These are phyloP conservation scores for Lagopus leucura DNA, from an alignment of 2,113 vertebrate genomes.

Conservation along the genomic window DNA sequence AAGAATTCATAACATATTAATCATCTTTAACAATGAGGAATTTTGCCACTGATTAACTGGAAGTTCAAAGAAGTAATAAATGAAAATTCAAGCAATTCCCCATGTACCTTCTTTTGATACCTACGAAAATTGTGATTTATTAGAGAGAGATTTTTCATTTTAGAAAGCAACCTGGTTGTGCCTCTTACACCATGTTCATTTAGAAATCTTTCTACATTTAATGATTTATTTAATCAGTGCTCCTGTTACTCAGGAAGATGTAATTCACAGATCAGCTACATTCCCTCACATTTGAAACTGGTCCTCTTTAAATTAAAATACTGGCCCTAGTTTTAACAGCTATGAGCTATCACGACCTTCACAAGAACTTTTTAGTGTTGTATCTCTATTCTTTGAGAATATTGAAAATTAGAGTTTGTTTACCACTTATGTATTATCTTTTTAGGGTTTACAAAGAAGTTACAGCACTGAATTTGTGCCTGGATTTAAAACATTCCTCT, in stretches of 20 bases:
- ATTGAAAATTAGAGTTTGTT: not conserved
- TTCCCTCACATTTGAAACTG: not conserved
- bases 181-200: not conserved
- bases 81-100: conserved; percentile 2
- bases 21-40: not conserved
- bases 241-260: not conserved
- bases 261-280: not conserved
- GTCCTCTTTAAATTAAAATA: not conserved
- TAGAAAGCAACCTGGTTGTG: not conserved
- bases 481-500: not conserved
- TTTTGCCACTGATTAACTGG: not conserved
- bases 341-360: not conserved
- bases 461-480: not conserved
- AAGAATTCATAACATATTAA: not conserved
- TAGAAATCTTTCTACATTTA: not conserved
- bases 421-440: not conserved
- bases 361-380: not conserved
- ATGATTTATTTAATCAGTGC: not conserved
- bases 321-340: not conserved
- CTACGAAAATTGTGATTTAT: not conserved
- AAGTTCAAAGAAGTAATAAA: conserved; percentile 26
- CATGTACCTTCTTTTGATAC: not conserved
- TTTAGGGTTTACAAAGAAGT: not conserved
- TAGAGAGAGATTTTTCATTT: not conserved
- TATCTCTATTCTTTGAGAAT: not conserved